These are phyloP conservation scores for Bombus superbus DNA, from an alignment of 1,140 invertebrate genomes.

Conservation along the genomic window DNA sequence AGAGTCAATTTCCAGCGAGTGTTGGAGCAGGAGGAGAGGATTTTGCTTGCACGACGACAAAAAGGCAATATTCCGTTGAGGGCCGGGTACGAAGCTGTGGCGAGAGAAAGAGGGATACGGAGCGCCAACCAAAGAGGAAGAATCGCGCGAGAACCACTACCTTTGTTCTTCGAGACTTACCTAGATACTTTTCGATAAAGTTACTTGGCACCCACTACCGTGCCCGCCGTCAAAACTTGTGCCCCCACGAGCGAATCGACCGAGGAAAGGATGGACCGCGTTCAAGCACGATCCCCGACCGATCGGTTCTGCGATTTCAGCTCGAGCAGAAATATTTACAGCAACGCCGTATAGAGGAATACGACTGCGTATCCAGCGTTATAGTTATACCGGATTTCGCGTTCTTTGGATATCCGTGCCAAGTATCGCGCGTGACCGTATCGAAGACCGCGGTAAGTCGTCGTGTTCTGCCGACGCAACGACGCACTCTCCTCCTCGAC, in stretches of 20 bases:
- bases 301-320: slow-evolving; percentile 21
- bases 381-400: slow-evolving; percentile 45
- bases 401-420: slow-evolving; percentile 52
- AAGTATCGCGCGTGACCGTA: slow-evolving; percentile 50
- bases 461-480: slow-evolving; percentile 31
- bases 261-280: slow-evolving; percentile 23
- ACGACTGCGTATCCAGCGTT: neutral
- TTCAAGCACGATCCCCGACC: slow-evolving; percentile 30
- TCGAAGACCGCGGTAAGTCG: slow-evolving; percentile 16
- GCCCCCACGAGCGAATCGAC: slow-evolving; percentile 12
- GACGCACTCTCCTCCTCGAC: neutral
- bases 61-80: slow-evolving; percentile 68
- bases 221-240: slow-evolving; percentile 59
- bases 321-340: slow-evolving; percentile 43
- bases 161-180: slow-evolving; percentile 65
- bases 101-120: neutral
- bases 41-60: slow-evolving; percentile 69
- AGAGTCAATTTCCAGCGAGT: slow-evolving; percentile 70
- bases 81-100: slow-evolving; percentile 10
- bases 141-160: slow-evolving; percentile 41
- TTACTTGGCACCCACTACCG: slow-evolving; percentile 59
- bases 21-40: slow-evolving; percentile 68
- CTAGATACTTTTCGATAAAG: slow-evolving; percentile 71
- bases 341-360: slow-evolving; percentile 25
- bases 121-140: slow-evolving; percentile 5